Evolutionary conservation across 2,113 vertebrate genomes (phyloP).

Genomic region (Stigmatopora argus): DNA sequence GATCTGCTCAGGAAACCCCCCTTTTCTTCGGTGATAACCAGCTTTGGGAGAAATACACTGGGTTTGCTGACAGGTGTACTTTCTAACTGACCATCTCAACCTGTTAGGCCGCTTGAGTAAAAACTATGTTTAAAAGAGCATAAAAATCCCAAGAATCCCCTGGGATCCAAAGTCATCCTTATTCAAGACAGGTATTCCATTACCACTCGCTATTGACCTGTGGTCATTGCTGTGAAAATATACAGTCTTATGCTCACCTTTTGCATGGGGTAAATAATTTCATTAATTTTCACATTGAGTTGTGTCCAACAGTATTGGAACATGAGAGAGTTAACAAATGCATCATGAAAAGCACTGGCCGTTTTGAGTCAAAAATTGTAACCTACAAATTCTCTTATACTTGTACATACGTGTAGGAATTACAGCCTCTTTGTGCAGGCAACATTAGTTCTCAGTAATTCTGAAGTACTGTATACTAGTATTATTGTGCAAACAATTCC

Average conservation of each 20-base stretch:
- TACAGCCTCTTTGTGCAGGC: background rate
- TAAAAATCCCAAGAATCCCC: background rate
- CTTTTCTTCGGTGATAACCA: background rate
- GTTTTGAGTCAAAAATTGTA: background rate
- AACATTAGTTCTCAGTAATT: background rate
- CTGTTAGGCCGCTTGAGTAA: slow-evolving; percentile 13
- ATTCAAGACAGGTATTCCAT: background rate
- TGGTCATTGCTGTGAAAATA: background rate
- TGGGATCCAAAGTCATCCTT: background rate
- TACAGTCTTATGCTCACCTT: background rate
- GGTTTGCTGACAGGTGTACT: slow-evolving; percentile 23
- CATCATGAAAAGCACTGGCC: background rate
- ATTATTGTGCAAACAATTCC: background rate
- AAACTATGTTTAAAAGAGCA: slow-evolving; percentile 3
- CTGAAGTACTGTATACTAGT: background rate
- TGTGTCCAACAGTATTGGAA: background rate
- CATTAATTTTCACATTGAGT: background rate
- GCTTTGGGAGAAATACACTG: slow-evolving; percentile 15
- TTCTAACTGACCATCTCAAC: slow-evolving; percentile 8
- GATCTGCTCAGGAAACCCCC: slow-evolving; percentile 27
- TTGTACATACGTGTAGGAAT: background rate
- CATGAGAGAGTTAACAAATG: background rate
- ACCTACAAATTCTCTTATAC: background rate
- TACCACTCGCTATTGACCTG: background rate
- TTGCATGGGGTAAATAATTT: background rate